These are phyloP conservation scores for Eurypyga helias DNA, from an alignment of 2,113 vertebrate genomes.

Conservation along the genomic window DNA sequence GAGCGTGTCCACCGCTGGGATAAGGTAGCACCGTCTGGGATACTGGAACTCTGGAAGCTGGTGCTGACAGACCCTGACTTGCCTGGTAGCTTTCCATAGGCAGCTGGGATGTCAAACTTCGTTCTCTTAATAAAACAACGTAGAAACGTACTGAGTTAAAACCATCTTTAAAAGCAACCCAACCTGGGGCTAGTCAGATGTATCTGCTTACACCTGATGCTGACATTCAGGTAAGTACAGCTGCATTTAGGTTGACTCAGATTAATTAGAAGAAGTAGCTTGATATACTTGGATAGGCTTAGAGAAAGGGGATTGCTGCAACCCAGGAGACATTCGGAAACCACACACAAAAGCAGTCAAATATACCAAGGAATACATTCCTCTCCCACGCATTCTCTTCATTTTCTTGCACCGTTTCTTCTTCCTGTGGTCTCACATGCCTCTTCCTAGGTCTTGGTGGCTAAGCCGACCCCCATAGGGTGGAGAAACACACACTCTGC, in stretches of 20 bases:
- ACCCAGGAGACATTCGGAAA: not conserved
- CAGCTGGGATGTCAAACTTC: not conserved
- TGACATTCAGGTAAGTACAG: not conserved
- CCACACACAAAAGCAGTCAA: not conserved
- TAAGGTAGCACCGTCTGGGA: not conserved
- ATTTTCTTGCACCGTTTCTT: not conserved
- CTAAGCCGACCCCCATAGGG: not conserved
- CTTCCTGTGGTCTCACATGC: not conserved
- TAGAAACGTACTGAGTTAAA: not conserved
- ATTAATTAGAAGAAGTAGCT: not conserved
- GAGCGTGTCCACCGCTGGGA: accelerated
- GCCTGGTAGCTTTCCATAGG: not conserved
- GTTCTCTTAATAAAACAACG: not conserved
- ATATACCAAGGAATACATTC: not conserved
- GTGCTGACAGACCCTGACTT: not conserved
- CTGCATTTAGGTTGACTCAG: not conserved
- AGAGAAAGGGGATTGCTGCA: not conserved
- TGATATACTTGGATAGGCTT: not conserved
- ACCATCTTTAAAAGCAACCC: not conserved
- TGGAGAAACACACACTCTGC: not conserved
- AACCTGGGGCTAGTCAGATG: not conserved
- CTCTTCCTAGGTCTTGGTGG: not conserved
- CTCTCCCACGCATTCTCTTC: not conserved
- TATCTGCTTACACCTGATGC: not conserved
- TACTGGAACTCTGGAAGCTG: not conserved